Percentiles rank a stretch among this genome's conserved stretches.
Conservation (phyloP, 2,888 invertebrate species). For the Elmis aenea region DNA sequence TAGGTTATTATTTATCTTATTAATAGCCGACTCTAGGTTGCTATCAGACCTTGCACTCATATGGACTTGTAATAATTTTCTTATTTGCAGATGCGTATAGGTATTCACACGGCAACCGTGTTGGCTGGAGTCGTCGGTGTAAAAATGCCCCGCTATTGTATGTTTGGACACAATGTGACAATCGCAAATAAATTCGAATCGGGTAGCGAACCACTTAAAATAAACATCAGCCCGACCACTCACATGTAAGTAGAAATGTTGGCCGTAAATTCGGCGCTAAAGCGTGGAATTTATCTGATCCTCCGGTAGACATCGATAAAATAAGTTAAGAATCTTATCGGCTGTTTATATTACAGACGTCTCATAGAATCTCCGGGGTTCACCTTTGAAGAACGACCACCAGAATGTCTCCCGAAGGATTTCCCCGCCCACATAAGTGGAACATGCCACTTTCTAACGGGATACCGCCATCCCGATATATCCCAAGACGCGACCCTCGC, state of each 20-base stretch:
- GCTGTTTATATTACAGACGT: slow-evolving; percentile 54
- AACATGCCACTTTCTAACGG: slow-evolving; percentile 81
- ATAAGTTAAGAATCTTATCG: too few species aligned
- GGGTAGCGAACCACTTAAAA: slow-evolving; percentile 81
- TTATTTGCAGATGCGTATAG: slow-evolving; percentile 80
- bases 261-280: background rate
- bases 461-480: slow-evolving; percentile 68
- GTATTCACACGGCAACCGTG: slow-evolving; percentile 89
- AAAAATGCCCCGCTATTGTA: slow-evolving; percentile 89
- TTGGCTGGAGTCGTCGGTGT: slow-evolving; percentile 92
- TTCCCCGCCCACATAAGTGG: slow-evolving; percentile 74
- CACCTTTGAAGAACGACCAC: slow-evolving; percentile 68
- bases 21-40: too few species aligned
- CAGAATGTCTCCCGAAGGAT: slow-evolving; percentile 76
- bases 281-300: too few species aligned
- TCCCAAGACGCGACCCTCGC: slow-evolving; percentile 56
- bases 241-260: slow-evolving; percentile 65
- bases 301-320: too few species aligned
- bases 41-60: too few species aligned
- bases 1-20: too few species aligned
- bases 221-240: slow-evolving; percentile 92
- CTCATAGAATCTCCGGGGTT: slow-evolving; percentile 73
- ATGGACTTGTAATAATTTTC: too few species aligned
- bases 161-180: slow-evolving; percentile 93
- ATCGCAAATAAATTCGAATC: slow-evolving; percentile 96